These are phyloP conservation scores for Dipodomys merriami DNA, from an alignment of 2,113 vertebrate genomes.

Conservation along the genomic window DNA sequence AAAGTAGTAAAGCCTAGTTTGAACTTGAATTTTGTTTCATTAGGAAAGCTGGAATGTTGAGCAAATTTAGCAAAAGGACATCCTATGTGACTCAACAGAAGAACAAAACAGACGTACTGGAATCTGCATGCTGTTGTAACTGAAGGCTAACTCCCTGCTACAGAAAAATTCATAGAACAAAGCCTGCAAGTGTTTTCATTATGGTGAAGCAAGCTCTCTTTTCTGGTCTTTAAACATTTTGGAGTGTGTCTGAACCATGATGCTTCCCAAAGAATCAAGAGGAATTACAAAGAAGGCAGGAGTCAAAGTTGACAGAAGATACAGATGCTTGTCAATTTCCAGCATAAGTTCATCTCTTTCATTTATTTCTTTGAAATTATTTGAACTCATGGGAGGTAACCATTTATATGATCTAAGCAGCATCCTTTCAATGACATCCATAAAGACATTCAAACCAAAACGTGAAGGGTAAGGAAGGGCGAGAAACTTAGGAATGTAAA, in stretches of 20 bases:
- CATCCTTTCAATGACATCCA: not conserved
- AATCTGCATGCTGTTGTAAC: not conserved
- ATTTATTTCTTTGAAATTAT: not conserved
- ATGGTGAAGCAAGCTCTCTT: not conserved
- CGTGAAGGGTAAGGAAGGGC: not conserved
- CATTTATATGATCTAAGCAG: not conserved
- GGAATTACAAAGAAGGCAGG: not conserved
- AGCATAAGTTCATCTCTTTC: not conserved
- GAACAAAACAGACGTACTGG: not conserved
- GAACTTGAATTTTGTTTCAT: constrained; percentile 22
- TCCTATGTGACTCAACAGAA: not conserved
- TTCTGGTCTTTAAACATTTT: not conserved
- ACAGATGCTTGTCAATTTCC: not conserved
- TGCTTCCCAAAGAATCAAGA: not conserved
- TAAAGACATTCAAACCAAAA: not conserved
- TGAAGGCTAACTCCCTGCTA: not conserved
- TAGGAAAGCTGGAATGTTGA: constrained; percentile 27
- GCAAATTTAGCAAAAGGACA: not conserved
- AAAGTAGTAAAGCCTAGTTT: not conserved
- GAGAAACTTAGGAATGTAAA: not conserved
- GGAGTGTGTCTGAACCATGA: not conserved
- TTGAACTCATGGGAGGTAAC: not conserved
- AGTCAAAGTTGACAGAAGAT: not conserved
- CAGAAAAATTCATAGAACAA: not conserved
- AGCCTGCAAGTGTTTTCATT: not conserved